Conservation (phyloP, 2,113 vertebrate species). For the Pungitius pungitius region DNA sequence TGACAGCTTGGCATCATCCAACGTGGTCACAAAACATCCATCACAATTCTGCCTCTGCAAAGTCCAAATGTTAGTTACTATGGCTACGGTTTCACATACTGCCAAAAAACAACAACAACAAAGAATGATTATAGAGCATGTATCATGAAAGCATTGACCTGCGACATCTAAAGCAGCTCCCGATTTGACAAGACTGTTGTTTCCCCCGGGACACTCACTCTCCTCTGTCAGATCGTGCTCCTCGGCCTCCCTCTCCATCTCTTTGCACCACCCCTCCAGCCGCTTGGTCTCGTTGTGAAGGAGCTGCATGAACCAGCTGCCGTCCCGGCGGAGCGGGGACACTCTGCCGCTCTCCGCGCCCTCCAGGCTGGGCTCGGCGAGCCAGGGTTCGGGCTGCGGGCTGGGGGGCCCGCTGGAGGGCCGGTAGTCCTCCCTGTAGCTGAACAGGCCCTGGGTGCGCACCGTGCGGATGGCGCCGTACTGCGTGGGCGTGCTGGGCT, state of each 20-base stretch:
- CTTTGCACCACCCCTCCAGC: conserved; percentile 97
- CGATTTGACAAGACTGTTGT: conserved; percentile 6
- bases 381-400: conserved; percentile 91
- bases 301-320: conserved; percentile 97
- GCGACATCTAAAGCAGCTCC: conserved; percentile 13
- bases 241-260: conserved; percentile 97
- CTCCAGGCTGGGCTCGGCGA: conserved; percentile 86
- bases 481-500: conserved; percentile 97
- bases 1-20: conserved; percentile 45
- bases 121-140: not conserved
- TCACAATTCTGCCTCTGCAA: conserved; percentile 28
- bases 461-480: conserved; percentile 94
- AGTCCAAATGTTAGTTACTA: conserved; percentile 27
- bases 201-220: conserved; percentile 84
- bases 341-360: conserved; percentile 84
- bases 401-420: conserved; percentile 87
- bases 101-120: too few relatives aligned
- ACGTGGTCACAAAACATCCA: conserved; percentile 31
- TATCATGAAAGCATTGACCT: conserved; percentile 19
- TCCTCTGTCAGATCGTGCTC: conserved; percentile 96
- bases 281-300: conserved; percentile 95
- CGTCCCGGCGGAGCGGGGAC: conserved; percentile 90
- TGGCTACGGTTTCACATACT: conserved; percentile 9
- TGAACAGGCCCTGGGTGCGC: conserved; percentile 96
- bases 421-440: conserved; percentile 96